Base-by-base conservation (phyloP, 2,888 invertebrate species). In the Serripes groenlandicus region DNA sequence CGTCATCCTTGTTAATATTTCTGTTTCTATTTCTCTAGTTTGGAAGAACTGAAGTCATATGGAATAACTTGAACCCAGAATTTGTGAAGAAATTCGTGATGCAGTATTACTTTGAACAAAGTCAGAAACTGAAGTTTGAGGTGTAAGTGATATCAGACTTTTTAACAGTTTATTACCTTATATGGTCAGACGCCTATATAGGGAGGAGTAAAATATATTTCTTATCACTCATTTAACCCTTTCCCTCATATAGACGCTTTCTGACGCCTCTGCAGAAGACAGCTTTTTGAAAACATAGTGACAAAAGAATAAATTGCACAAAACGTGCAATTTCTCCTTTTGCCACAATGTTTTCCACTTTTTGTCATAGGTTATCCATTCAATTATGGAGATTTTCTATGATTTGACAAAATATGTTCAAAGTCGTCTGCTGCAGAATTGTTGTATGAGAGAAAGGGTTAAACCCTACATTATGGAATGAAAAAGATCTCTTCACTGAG, bases 1-100 rank as follows among this genome's bases (percentile, higher is more conserved):
- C n/a, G n/a, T n/a, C n/a, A n/a, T n/a, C n/a, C n/a, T n/a, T n/a
- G n/a, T n/a, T n/a, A 49, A 49, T 2, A 5, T 2, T 5, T 15
- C 7, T 49, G 2, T 49, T 49, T 1, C 21, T 2, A n/a, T n/a
- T 49, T 69, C 88, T 91, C 81, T 87, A 95, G 95, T 73, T 95
- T 94, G 93, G 94, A 91, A 94, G 96, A 85, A 96, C 96, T 69
- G 96, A 96, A 91, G 95, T 95, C 60, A 94, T 95, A 58, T 95
- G 95, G 92, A 95, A 95, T 89, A 95, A 95, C 74, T 89, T 95
- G 77, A 95, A 96, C 92, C 96, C 96, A 30, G 95, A 94, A 52
- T 96, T 96, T 95, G 95, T 95, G 0, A 95, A 93, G 85, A 94
- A 94, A 83, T 94, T 94, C 90, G 88, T 92, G 21, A 86, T 94